phyloP scores from a whole-genome alignment of 2,888 invertebrate species.

The Phrixothrix hirtus region DNA sequence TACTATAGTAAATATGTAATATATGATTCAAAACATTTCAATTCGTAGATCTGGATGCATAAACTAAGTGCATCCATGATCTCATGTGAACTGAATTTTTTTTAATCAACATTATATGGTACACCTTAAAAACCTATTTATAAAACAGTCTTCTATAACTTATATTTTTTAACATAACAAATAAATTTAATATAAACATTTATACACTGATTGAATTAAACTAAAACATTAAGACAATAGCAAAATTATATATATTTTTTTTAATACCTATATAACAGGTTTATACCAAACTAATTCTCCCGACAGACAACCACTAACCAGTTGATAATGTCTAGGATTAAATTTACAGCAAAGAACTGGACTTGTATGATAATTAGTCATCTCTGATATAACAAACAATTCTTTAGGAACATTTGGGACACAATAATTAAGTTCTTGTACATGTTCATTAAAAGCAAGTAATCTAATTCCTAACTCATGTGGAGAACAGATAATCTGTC shows the following conservation, averaged over 20 bases:
- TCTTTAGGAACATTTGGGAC: slow-evolving; percentile 59
- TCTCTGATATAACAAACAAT: slow-evolving; percentile 69
- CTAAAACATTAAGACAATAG: neutral
- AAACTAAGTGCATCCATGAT: too few species aligned
- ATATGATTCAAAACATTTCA: too few species aligned
- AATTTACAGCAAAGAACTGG: slow-evolving; percentile 89
- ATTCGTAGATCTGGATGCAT: too few species aligned
- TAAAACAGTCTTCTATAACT: too few species aligned
- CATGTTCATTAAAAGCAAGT: slow-evolving; percentile 75
- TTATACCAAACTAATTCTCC: slow-evolving; percentile 91
- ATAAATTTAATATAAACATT: too few species aligned
- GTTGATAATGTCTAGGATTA: slow-evolving; percentile 81
- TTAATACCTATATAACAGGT: slow-evolving; percentile 58
- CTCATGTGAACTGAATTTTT: too few species aligned
- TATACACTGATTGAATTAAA: too few species aligned
- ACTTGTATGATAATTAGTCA: slow-evolving; percentile 76
- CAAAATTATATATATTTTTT: too few species aligned
- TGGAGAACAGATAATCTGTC: slow-evolving; percentile 87
- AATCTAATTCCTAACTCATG: slow-evolving; percentile 86
- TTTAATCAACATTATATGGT: too few species aligned
- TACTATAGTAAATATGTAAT: too few species aligned
- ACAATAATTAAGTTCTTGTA: slow-evolving; percentile 77
- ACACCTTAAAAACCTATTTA: too few species aligned
- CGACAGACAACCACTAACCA: slow-evolving; percentile 88
- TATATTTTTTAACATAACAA: too few species aligned